These are phyloP conservation scores for Cyanoderma ruficeps DNA, from an alignment of 2,113 vertebrate genomes.

Conservation along the genomic window DNA sequence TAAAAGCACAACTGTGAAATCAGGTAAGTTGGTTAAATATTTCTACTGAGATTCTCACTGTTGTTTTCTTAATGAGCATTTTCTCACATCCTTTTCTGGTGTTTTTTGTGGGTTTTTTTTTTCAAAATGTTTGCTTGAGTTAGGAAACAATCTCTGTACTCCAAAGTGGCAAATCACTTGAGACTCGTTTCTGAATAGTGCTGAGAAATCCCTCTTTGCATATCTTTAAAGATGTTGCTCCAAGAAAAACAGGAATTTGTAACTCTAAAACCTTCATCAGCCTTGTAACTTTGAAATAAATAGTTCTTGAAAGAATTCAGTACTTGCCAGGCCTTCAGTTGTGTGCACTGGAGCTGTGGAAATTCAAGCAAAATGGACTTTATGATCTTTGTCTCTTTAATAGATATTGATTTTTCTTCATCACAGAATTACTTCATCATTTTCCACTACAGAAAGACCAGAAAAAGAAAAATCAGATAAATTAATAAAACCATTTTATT, in stretches of 20 bases:
- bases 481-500: background rate
- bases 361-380: background rate
- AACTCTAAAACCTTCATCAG: conserved; percentile 16
- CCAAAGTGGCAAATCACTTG: conserved; percentile 32
- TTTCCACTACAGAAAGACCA: background rate
- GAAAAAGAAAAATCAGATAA: background rate
- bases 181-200: background rate
- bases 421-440: background rate
- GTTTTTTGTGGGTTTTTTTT: background rate
- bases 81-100: background rate
- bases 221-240: conserved; percentile 43
- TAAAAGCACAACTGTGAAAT: background rate
- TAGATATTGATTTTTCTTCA: background rate
- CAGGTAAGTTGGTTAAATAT: background rate
- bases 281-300: conserved; percentile 27
- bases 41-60: background rate
- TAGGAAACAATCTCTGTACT: conserved; percentile 19
- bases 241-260: conserved; percentile 25
- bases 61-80: conserved; percentile 29
- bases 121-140: conserved; percentile 18
- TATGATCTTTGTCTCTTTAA: background rate
- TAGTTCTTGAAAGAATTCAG: background rate
- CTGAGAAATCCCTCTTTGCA: conserved; percentile 45
- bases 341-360: background rate
- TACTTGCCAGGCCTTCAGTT: background rate